Evolutionary conservation across 1,140 invertebrate genomes (phyloP).

Genomic region (Magallana ariakensis): DNA sequence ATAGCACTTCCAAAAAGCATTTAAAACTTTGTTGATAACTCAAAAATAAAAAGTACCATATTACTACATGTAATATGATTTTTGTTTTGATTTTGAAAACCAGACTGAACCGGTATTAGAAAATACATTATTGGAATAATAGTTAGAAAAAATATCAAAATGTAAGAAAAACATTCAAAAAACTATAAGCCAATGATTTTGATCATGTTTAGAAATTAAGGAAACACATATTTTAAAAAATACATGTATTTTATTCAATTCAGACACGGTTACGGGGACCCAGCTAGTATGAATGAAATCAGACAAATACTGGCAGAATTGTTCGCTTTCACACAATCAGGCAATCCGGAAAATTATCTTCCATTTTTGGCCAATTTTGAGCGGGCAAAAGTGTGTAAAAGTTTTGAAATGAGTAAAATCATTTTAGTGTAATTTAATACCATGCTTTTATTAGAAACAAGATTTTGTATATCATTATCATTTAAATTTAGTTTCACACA

Average conservation of each 20-base stretch:
- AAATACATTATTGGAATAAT: too few relatives aligned
- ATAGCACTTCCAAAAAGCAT: too few relatives aligned
- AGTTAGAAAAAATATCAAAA: too few relatives aligned
- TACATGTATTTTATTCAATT: background rate
- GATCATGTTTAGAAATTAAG: too few relatives aligned
- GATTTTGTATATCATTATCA: background rate
- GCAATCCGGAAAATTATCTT: background rate
- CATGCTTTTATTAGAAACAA: background rate
- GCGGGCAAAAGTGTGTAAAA: background rate
- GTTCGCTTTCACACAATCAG: background rate
- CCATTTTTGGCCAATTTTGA: background rate
- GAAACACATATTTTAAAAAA: too few relatives aligned
- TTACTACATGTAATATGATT: too few relatives aligned
- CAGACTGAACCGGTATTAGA: too few relatives aligned
- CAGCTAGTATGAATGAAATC: background rate
- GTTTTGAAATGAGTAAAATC: background rate
- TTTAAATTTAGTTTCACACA: background rate
- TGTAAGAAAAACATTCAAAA: too few relatives aligned
- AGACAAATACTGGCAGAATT: background rate
- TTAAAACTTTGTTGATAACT: too few relatives aligned
- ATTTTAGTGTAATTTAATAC: background rate
- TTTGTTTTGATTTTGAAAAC: too few relatives aligned
- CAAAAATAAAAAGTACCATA: too few relatives aligned
- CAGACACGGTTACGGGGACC: background rate
- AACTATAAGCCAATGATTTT: too few relatives aligned